Percentiles rank a stretch among this genome's conserved stretches.
Conservation (phyloP, 92 coral and sea anemone species). For the Scolanthus callimorphus region DNA sequence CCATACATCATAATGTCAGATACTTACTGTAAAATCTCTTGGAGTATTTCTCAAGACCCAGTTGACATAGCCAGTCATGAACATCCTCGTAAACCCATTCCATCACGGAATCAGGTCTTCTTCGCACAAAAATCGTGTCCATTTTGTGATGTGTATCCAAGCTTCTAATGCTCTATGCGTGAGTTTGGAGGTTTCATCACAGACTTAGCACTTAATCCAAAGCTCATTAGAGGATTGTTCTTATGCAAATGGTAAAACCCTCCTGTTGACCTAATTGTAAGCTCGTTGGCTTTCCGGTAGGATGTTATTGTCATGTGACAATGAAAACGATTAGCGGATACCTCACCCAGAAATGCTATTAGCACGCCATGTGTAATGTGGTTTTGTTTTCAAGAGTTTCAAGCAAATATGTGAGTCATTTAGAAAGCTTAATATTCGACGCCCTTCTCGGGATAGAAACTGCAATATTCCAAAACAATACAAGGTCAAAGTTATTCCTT, state of each 20-base stretch:
- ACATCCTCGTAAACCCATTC: constrained; percentile 46
- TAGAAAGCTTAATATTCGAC: too few relatives aligned
- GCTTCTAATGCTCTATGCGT: not conserved
- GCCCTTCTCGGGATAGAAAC: too few relatives aligned
- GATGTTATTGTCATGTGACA: not conserved
- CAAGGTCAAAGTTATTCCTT: too few relatives aligned
- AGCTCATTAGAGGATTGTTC: not conserved
- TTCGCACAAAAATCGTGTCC: constrained; percentile 27
- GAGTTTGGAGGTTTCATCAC: not conserved
- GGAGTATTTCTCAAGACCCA: constrained; percentile 40
- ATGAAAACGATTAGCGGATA: not conserved
- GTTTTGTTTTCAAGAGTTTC: too few relatives aligned
- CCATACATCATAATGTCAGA: too few relatives aligned
- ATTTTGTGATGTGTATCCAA: not conserved
- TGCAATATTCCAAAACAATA: too few relatives aligned
- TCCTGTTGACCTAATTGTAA: constrained; percentile 1
- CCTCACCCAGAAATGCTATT: not conserved
- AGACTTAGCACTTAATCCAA: not conserved
- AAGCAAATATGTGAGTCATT: too few relatives aligned
- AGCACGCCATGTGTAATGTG: not conserved
- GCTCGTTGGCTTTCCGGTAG: not conserved
- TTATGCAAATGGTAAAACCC: not conserved
- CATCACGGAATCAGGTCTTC: constrained; percentile 39
- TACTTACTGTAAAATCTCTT: constrained; percentile 48
- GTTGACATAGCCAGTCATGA: constrained; percentile 34